A percentile compares a stretch with the other conserved stretches of the same genome.
Evolutionary conservation across 2,888 invertebrate species (phyloP).

Genomic region (Leucoptera coffeella): DNA sequence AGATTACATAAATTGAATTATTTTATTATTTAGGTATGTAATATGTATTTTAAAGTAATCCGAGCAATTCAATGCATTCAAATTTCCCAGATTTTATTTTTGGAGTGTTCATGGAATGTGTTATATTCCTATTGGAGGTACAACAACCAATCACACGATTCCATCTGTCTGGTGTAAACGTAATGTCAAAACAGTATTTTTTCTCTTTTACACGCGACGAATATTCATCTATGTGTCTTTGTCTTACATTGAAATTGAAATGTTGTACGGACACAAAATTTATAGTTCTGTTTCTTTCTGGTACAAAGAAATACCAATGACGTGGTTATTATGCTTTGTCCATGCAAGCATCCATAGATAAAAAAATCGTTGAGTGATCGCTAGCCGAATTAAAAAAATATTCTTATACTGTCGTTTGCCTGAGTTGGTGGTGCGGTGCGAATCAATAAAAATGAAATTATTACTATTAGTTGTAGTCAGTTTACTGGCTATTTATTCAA

Average conservation of each 20-base stretch:
- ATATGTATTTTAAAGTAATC: no score
- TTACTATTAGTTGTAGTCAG: constrained; percentile 50
- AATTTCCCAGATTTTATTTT: constrained; percentile 10
- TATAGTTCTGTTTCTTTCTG: constrained; percentile 16
- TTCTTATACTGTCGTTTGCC: constrained; percentile 44
- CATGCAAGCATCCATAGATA: constrained; percentile 16
- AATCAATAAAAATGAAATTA: constrained; percentile 44
- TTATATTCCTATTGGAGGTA: constrained; percentile 37
- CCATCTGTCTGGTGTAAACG: constrained; percentile 63
- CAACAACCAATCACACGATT: constrained; percentile 53
- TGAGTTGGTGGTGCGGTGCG: constrained; percentile 18
- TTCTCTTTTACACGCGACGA: constrained; percentile 18
- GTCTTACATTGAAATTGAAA: constrained; percentile 22
- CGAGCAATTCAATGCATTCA: no score
- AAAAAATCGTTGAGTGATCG: constrained; percentile 32
- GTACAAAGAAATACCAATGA: constrained; percentile 7
- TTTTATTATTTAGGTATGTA: no score
- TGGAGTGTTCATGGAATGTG: constrained; percentile 24
- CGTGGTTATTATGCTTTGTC: constrained; percentile 15
- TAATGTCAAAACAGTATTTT: constrained; percentile 14
- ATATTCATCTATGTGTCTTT: constrained; percentile 11
- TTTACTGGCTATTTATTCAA: constrained; percentile 52
- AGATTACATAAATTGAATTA: no score
- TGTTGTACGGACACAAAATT: constrained; percentile 13
- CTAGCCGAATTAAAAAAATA: constrained; percentile 34